Evolutionary conservation across 2,888 invertebrate genomes (phyloP).

Genomic region (Drosophila emarginata): DNA sequence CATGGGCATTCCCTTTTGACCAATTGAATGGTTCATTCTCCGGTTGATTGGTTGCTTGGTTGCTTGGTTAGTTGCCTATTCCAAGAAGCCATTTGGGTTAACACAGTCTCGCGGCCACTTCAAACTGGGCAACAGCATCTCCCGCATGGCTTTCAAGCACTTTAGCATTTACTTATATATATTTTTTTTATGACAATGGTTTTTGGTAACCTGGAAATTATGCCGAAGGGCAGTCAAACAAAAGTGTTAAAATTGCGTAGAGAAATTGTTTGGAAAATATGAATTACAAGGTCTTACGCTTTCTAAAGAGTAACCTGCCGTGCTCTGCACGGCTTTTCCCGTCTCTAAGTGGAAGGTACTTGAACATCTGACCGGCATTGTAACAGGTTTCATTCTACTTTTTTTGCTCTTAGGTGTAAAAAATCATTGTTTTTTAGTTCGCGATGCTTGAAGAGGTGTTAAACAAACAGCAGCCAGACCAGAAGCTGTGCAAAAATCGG

Average conservation of each 20-base stretch:
- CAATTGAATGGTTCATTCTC: constrained; percentile 39
- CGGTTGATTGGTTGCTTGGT: constrained; percentile 18
- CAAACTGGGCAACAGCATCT: constrained; percentile 38
- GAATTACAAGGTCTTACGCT: constrained; percentile 63
- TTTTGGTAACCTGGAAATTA: constrained; percentile 56
- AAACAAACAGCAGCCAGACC: constrained; percentile 70
- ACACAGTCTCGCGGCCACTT: constrained; percentile 45
- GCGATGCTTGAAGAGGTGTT: constrained; percentile 57
- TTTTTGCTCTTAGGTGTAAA: constrained; percentile 47
- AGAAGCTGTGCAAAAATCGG: constrained; percentile 61
- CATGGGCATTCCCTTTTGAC: constrained; percentile 29
- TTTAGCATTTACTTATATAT: constrained; percentile 26
- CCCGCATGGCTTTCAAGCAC: constrained; percentile 39
- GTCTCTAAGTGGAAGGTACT: constrained; percentile 8
- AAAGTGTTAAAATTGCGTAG: constrained; percentile 73
- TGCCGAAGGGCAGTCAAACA: constrained; percentile 44
- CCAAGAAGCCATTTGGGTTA: constrained; percentile 47
- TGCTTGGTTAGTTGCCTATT: constrained; percentile 21
- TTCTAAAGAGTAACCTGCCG: constrained; percentile 46
- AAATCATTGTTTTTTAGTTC: constrained; percentile 37
- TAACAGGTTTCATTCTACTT: constrained; percentile 30
- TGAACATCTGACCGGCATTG: constrained; percentile 15
- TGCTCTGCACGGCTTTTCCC: constrained; percentile 35
- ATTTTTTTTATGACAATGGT: constrained; percentile 43
- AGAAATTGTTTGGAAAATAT: constrained; percentile 74